Base-by-base conservation (phyloP, 2,888 invertebrate species). In the Boloria selene region DNA sequence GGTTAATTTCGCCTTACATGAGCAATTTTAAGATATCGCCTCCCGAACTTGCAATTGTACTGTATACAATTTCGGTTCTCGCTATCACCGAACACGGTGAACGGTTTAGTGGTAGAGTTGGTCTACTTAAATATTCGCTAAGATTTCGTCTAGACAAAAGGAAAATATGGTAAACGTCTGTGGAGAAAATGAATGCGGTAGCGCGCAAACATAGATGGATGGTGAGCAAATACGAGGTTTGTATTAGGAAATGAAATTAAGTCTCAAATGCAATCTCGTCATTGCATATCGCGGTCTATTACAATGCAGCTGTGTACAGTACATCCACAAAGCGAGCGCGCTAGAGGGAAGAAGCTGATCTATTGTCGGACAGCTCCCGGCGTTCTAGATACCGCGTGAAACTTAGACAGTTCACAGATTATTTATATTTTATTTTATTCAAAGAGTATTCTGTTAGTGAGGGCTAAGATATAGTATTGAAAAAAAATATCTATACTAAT, bases 121-220 rank as follows among this genome's bases (percentile, higher is more conserved):
- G 74, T 73, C 83, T 83, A 85, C 84, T 90, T 87, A 89, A 87
- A 88, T 87, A 89, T 89, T 89, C 88, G 87, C 86, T 88, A 90
- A 90, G 90, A 88, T 89, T 89, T 89, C 86, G 91, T 91, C 91
- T 91, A 91, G 90, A 90, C 91, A 90, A 90, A 90, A 89, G 89
- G 90, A 89, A 90, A 90, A 91, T 91, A 90, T 88, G 83, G 83
- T 78, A 67, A 79, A 78, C 79, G 82, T 82, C 86, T 87, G 86
- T 82, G 77, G 83, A 82, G 82, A 79, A 83, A 87, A 87, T 83
- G 87, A 90, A 83, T 85, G 84, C 81, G 84, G 85, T 81, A 79
- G 79, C 75, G 82, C 75, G 85, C 89, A 88, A 90, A 89, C 84
- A 86, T 76, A 85, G 83, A 87, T 80, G 86, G 84, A 86, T 86